Base-by-base conservation (phyloP, 2,888 invertebrate species). In the Elysia crispata region DNA sequence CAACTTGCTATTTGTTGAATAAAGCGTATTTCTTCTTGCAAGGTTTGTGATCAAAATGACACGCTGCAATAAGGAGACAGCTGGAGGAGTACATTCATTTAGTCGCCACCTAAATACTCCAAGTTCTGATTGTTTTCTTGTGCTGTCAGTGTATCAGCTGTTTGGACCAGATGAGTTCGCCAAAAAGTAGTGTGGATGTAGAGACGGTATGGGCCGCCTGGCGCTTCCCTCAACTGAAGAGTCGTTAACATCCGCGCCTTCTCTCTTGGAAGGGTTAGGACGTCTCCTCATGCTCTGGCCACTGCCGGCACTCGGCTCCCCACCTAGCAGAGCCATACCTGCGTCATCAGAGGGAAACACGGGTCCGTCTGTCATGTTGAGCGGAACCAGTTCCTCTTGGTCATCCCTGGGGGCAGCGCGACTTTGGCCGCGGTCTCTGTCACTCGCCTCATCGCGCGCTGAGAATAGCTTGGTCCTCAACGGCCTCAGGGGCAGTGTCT, bases 171-270 rank as follows among this genome's bases (percentile, higher is more conserved):
- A 66, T 64, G 79, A 64, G 64, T 72, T 73, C 13, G 72, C 66
- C 70, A 79, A 77, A 76, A 83, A 83, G 76, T 83, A 83, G 70
- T 83, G 77, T 3, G 83, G 81, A 72, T 83, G 83, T 1, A 83
- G 80, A 28, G 83, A 81, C 30, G 83, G 83, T 64, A 83, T 83
- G 64, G 33, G 66, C 60, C 83, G 62, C 28, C 81, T 74, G 62
- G 76, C 76, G 54, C 80, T 82, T 60, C 79, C 76, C 31, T 76
- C 76, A 30, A 80, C 78, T 18, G 78, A 78, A 20, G 82, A 80
- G 41, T 41, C 41, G 41, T 41, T 41, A 41, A 41, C 41, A 41
- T 41, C 41, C 5, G 41, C 5, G 11, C 41, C 41, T 41, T 41
- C 41, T 41, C 41, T 41, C 41, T 41, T 41, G 41, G 41, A 3